Evolutionary conservation across 1,140 invertebrate species (phyloP).

Genomic region (Zaprionus vittiger): DNA sequence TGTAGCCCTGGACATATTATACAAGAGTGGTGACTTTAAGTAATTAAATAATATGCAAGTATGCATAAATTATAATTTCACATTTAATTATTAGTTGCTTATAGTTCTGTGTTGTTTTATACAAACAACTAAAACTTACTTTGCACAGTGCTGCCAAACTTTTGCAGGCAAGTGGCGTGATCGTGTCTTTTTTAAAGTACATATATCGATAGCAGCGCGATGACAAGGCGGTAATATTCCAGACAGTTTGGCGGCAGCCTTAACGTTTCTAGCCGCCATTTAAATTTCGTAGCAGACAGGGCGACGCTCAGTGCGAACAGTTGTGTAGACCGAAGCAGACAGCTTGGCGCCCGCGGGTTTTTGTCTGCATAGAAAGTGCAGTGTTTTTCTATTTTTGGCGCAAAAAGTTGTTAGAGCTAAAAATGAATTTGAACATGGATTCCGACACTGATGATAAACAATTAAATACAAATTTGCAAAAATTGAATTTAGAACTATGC

Average conservation of each 20-base stretch:
- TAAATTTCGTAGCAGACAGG: constrained; percentile 14
- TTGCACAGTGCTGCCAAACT: background rate
- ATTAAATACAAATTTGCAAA: constrained; percentile 42
- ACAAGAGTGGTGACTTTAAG: too few relatives aligned
- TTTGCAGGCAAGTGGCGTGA: background rate
- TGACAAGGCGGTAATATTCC: background rate
- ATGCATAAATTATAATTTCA: too few relatives aligned
- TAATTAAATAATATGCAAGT: too few relatives aligned
- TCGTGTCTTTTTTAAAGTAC: background rate
- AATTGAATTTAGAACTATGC: constrained; percentile 36
- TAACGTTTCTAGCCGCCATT: constrained; percentile 26
- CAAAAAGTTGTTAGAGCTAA: background rate
- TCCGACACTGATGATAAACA: constrained; percentile 31
- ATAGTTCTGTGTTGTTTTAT: too few relatives aligned
- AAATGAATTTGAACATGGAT: constrained; percentile 2
- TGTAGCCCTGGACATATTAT: background rate
- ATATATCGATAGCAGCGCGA: constrained; percentile 11
- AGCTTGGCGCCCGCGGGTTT: constrained; percentile 12
- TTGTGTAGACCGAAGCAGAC: constrained; percentile 15
- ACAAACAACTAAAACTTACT: too few relatives aligned
- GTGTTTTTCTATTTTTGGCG: constrained; percentile 12
- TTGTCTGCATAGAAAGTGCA: background rate
- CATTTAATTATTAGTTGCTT: too few relatives aligned
- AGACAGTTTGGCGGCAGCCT: constrained; percentile 30
- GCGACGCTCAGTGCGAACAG: constrained; percentile 8